Evolutionary conservation across 2,113 vertebrate species (phyloP).

Genomic region (Oryzias celebensis): DNA sequence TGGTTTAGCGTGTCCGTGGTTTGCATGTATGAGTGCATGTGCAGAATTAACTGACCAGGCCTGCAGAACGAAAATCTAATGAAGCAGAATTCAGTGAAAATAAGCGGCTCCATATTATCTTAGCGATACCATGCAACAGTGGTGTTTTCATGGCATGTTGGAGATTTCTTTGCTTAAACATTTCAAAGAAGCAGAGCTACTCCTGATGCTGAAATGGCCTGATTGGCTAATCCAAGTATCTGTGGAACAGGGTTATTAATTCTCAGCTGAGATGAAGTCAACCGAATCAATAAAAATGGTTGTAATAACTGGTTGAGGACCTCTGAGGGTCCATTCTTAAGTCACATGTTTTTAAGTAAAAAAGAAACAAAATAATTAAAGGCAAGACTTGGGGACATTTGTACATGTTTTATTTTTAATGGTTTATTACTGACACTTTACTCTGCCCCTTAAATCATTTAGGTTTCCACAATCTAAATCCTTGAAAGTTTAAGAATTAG

Average conservation of each 20-base stretch:
- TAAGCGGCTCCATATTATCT: constrained; percentile 11
- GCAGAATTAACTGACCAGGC: constrained; percentile 7
- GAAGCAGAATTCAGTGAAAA: constrained; percentile 11
- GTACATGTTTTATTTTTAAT: too few relatives aligned
- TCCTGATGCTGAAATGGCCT: constrained; percentile 11
- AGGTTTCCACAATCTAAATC: too few relatives aligned
- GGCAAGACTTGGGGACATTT: too few relatives aligned
- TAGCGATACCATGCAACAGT: background rate
- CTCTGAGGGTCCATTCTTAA: background rate
- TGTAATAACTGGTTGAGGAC: background rate
- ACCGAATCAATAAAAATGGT: background rate
- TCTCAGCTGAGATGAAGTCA: constrained; percentile 3
- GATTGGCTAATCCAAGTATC: constrained; percentile 20
- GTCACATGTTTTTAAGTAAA: background rate
- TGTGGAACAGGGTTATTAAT: background rate
- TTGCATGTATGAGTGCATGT: background rate
- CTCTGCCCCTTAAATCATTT: too few relatives aligned
- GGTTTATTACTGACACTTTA: too few relatives aligned
- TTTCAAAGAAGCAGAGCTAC: constrained; percentile 16
- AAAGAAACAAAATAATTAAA: background rate
- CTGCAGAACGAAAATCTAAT: constrained; percentile 24
- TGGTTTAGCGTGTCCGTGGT: constrained; percentile 16
- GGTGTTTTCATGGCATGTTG: constrained; percentile 5
- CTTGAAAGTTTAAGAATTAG: too few relatives aligned
- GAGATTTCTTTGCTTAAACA: constrained; percentile 21